Evolutionary conservation across 2,113 vertebrate species (phyloP).

Genomic region (Sturnus vulgaris): DNA sequence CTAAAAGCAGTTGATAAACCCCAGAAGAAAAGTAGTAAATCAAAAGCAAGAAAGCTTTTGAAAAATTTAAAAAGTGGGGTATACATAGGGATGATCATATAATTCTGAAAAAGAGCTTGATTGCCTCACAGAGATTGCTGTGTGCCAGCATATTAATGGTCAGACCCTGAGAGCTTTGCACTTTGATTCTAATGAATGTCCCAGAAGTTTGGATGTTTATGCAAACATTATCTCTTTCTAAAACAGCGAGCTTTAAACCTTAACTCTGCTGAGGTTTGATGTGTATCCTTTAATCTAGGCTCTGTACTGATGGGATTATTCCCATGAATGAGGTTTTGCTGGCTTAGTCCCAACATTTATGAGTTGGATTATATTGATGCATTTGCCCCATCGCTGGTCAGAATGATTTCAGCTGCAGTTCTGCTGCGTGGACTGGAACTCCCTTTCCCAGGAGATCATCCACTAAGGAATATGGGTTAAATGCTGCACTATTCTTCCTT

Average conservation of each 20-base stretch:
- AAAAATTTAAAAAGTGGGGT: background rate
- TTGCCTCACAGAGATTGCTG: background rate
- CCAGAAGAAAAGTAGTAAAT: slow-evolving; percentile 60
- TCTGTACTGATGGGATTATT: background rate
- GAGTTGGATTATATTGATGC: background rate
- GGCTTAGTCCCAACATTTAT: background rate
- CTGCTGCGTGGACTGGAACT: background rate
- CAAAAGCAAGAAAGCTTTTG: slow-evolving; percentile 12
- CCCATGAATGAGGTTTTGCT: background rate
- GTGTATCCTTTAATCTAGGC: slow-evolving; percentile 18
- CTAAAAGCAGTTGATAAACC: slow-evolving; percentile 60
- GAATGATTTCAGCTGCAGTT: background rate
- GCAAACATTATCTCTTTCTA: background rate
- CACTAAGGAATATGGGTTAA: background rate
- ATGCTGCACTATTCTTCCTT: background rate
- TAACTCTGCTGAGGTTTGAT: background rate
- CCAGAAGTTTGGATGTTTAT: background rate
- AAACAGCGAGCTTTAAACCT: background rate
- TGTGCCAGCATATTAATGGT: background rate
- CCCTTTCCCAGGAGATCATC: background rate
- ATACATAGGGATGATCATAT: background rate
- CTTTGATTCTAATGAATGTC: background rate
- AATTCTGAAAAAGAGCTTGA: background rate
- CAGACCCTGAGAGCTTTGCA: background rate
- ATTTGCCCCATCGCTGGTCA: background rate